These are phyloP conservation scores for Trisateles emortualis DNA, from an alignment of 2,888 invertebrate genomes.

Conservation along the genomic window DNA sequence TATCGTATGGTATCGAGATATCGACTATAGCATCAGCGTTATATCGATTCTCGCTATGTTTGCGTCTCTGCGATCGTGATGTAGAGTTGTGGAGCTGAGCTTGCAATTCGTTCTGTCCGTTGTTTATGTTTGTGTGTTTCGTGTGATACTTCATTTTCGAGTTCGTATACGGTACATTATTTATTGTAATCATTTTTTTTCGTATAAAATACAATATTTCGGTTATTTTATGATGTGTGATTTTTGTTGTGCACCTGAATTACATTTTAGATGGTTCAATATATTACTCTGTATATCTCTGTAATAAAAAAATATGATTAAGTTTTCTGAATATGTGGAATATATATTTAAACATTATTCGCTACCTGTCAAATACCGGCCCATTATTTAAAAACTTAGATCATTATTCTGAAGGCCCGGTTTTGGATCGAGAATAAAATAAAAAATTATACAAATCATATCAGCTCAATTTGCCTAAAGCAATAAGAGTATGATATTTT, in stretches of 20 bases:
- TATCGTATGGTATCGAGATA: constrained; percentile 35
- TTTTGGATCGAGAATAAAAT: too few relatives aligned
- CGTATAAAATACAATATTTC: constrained; percentile 32
- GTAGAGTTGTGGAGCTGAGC: constrained; percentile 68
- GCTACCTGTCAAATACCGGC: too few relatives aligned
- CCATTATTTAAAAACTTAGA: too few relatives aligned
- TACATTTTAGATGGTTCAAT: constrained; percentile 21
- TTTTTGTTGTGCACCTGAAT: constrained; percentile 21
- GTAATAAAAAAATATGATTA: background rate
- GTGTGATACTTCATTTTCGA: constrained; percentile 53
- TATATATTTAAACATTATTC: too few relatives aligned
- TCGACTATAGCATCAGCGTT: constrained; percentile 51
- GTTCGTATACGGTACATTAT: constrained; percentile 41
- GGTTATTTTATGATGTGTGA: constrained; percentile 28
- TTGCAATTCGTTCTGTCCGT: constrained; percentile 65
- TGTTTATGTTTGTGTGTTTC: constrained; percentile 62
- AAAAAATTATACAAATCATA: too few relatives aligned
- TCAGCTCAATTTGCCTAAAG: too few relatives aligned
- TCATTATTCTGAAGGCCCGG: too few relatives aligned
- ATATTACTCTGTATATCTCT: constrained; percentile 14
- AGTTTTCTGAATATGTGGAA: background rate
- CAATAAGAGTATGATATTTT: too few relatives aligned
- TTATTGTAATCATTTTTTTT: constrained; percentile 44
- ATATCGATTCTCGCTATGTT: constrained; percentile 59
- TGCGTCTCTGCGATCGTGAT: constrained; percentile 67